Conservation (phyloP, 1,140 invertebrate genomes). For the Melanaphis sacchari region DNA sequence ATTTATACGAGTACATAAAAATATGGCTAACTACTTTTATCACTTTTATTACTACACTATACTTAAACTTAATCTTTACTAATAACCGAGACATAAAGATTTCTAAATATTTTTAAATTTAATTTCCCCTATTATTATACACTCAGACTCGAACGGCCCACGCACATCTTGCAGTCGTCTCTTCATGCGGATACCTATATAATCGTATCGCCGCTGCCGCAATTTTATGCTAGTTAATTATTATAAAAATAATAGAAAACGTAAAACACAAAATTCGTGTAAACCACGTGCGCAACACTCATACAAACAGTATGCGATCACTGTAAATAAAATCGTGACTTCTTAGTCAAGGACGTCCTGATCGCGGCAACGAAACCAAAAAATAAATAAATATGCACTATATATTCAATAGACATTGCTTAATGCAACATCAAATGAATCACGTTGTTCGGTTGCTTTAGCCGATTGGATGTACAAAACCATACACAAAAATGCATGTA, state of each 20-base stretch:
- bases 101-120: neutral
- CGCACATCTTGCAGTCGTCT: neutral
- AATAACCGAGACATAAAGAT: neutral
- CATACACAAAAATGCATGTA: neutral
- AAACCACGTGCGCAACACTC: neutral
- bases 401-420: neutral
- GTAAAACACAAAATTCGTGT: neutral
- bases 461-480: neutral
- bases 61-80: neutral
- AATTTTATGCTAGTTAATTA: neutral
- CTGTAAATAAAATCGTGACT: conserved; percentile 11
- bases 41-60: neutral
- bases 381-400: neutral
- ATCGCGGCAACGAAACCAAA: neutral
- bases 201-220: too few relatives aligned
- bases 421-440: neutral
- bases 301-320: neutral
- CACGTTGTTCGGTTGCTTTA: neutral
- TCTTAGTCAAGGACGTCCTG: conserved; percentile 37
- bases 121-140: neutral
- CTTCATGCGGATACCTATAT: neutral
- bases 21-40: neutral
- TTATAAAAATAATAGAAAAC: conserved; percentile 16
- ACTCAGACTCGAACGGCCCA: neutral
- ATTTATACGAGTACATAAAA: neutral